These are phyloP conservation scores for Antedon mediterranea DNA, from an alignment of 53 echinoderm and acorn worm species.

Conservation along the genomic window DNA sequence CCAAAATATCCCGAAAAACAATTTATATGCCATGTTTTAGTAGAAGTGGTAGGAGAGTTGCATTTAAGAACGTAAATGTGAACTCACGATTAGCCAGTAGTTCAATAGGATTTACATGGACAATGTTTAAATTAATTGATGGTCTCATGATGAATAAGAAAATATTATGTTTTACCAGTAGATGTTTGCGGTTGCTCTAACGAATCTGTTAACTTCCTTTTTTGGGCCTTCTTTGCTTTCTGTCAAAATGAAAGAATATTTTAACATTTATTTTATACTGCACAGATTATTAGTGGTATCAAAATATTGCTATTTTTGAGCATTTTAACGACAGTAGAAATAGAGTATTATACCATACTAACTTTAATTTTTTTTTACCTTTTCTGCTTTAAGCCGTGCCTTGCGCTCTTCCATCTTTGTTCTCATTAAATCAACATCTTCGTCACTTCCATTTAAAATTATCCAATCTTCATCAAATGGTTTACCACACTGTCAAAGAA, in stretches of 20 bases:
- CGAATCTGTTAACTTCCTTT: slow-evolving; percentile 32
- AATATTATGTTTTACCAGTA: neutral
- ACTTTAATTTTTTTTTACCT: slow-evolving; percentile 27
- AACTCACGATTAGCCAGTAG: too few species aligned
- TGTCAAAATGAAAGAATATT: slow-evolving; percentile 3
- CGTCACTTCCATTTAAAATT: slow-evolving; percentile 63
- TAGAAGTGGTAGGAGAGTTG: too few species aligned
- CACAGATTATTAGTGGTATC: too few species aligned
- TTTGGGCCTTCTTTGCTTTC: slow-evolving; percentile 93
- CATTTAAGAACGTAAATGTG: too few species aligned
- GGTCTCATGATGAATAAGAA: too few species aligned
- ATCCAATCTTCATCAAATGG: slow-evolving; percentile 50
- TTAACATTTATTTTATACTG: too few species aligned
- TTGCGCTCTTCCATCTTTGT: slow-evolving; percentile 62
- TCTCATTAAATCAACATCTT: slow-evolving; percentile 43
- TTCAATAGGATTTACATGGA: too few species aligned
- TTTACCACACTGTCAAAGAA: slow-evolving; percentile 48
- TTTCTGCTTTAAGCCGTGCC: slow-evolving; percentile 69
- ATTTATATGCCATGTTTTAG: too few species aligned
- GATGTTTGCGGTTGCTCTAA: slow-evolving; percentile 8
- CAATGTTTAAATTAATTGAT: too few species aligned
- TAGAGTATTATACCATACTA: neutral
- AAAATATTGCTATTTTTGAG: too few species aligned
- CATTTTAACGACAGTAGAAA: neutral
- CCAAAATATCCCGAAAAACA: too few species aligned